These are phyloP conservation scores for Gobio gobio DNA, from an alignment of 2,113 vertebrate species.

Conservation along the genomic window DNA sequence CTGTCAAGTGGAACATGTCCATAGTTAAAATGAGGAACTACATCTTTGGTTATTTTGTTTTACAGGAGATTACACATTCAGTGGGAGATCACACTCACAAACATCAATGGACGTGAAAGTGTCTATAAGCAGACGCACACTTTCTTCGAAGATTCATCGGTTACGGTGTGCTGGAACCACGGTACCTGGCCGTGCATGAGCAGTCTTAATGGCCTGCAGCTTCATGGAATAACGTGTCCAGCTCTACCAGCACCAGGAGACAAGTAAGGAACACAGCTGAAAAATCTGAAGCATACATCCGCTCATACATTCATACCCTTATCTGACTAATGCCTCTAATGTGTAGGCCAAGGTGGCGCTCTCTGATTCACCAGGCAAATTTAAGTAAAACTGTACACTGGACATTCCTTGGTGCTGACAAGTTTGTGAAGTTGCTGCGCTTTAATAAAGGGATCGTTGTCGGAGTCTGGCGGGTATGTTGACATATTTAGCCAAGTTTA, in stretches of 20 bases:
- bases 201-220: slow-evolving; percentile 74
- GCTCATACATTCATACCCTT: background rate
- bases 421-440: slow-evolving; percentile 39
- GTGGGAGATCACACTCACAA: slow-evolving; percentile 83
- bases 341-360: slow-evolving; percentile 46
- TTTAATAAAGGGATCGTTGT: slow-evolving; percentile 39
- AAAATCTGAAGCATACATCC: background rate
- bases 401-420: slow-evolving; percentile 21
- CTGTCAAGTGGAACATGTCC: background rate
- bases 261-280: slow-evolving; percentile 19
- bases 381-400: background rate
- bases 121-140: slow-evolving; percentile 70
- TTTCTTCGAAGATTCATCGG: slow-evolving; percentile 77
- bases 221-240: slow-evolving; percentile 79
- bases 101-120: slow-evolving; percentile 70
- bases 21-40: background rate
- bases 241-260: background rate
- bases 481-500: background rate
- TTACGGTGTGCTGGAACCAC: slow-evolving; percentile 80
- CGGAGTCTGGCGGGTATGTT: slow-evolving; percentile 48
- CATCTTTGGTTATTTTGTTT: background rate
- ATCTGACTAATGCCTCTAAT: background rate
- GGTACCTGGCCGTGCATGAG: slow-evolving; percentile 69
- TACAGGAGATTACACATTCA: slow-evolving; percentile 63
- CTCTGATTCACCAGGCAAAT: slow-evolving; percentile 36